phyloP scores from a whole-genome alignment of 1,140 invertebrate genomes.

The Neodiprion pinetum region DNA sequence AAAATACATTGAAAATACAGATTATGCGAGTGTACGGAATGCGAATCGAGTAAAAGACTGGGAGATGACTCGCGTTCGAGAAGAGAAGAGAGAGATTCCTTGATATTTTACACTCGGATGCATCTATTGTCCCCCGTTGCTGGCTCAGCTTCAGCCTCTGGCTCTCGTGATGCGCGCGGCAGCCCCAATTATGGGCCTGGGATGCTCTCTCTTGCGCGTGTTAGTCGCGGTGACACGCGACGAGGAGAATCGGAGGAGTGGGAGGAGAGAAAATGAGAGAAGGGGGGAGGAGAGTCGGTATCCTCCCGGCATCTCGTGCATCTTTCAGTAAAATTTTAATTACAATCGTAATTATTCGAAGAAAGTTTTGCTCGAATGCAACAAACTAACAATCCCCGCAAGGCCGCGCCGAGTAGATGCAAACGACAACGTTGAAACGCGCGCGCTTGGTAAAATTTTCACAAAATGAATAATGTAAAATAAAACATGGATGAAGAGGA shows the following conservation, averaged over 20 bases:
- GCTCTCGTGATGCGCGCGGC: slow-evolving; percentile 50
- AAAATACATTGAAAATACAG: no score
- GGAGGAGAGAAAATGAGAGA: no score
- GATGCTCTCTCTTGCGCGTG: slow-evolving; percentile 34
- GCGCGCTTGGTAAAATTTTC: no score
- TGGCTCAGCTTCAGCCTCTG: not conserved
- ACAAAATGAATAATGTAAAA: not conserved
- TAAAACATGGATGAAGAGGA: not conserved
- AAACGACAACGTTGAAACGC: not conserved
- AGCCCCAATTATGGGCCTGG: slow-evolving; percentile 54
- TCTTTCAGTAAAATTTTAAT: slow-evolving; percentile 50
- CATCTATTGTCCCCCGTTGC: slow-evolving; percentile 54
- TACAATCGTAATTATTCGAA: slow-evolving; percentile 57
- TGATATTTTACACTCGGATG: slow-evolving; percentile 61
- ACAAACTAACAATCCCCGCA: slow-evolving; percentile 43
- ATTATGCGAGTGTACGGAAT: no score
- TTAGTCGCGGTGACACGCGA: slow-evolving; percentile 18
- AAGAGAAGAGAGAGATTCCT: slow-evolving; percentile 30
- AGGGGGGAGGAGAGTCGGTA: no score
- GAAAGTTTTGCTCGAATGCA: slow-evolving; percentile 43
- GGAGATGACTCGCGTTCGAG: not conserved
- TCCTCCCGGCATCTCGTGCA: no score
- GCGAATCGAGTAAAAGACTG: not conserved
- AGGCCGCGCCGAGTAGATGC: slow-evolving; percentile 10
- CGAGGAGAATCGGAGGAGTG: no score